Evolutionary conservation across 2,113 vertebrate species (phyloP), one percentile per base, ranked within the genome.

Genomic region (Anseranas semipalmata): DNA sequence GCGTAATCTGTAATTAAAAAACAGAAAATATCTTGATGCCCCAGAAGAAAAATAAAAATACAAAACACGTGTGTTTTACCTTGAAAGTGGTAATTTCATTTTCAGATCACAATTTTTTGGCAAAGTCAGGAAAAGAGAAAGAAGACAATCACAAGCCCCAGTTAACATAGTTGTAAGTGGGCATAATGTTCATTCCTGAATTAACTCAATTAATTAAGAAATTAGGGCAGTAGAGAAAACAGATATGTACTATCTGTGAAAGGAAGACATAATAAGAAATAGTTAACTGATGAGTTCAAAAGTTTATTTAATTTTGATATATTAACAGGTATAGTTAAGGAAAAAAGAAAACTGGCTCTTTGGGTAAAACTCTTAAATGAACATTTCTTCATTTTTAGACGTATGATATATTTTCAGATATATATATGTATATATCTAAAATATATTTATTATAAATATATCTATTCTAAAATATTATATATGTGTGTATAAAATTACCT

Each of bases 1-100:
- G 15, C 46, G 30, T 53, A 75, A 19, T 55, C 58, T 89, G 84
- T 96, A 96, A 96, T 93, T 97, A 96, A 96, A 97, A 94, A 46
- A 25, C 50, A 85, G 80, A 79, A 15, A 66, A 67, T 55, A 83
- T 75, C 55, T 95, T 56, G n/a, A 3, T 62, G 35, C 45, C 48
- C 20, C 28, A 53, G 27, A 48, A 83, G 37, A 70, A n/a, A 85
- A 89, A 58, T 24, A 22, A 82, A 85, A 89, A 50, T 67, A 28
- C 7, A 56, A 37, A 67, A 33, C 35, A 33, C 3, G 7, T 39
- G 15, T 87, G 56, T 60, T 78, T 59, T 66, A 85, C 46, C 28
- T 78, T 43, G 39, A 21, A 81, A 66, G 39, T 41, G 39, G 20
- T 65, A 81, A 63, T 80, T 74, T 59, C 20, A 12, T 43, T 78